Conservation (phyloP, 2,888 invertebrate species). For the Drosophila picticornis region DNA sequence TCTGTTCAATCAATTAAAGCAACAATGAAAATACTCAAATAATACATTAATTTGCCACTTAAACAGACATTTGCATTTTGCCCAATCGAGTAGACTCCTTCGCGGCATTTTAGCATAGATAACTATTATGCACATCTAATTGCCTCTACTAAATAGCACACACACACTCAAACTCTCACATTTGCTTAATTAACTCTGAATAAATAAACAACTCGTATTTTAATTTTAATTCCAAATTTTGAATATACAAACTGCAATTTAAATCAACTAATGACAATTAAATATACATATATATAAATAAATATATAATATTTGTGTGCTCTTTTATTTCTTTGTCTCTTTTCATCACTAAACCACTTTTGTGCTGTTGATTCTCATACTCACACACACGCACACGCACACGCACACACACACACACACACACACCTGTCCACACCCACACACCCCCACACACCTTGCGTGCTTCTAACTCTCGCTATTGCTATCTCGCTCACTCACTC, state of each 20-base stretch:
- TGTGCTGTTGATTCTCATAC: conserved; percentile 60
- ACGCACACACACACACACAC: conserved; percentile 18
- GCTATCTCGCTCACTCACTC: conserved; percentile 42
- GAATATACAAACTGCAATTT: conserved; percentile 27
- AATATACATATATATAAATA: neutral
- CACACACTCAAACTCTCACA: conserved; percentile 1
- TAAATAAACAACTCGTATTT: neutral
- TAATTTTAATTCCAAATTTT: conserved; percentile 13
- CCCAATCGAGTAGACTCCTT: neutral
- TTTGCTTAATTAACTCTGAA: conserved; percentile 1
- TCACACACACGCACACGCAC: conserved; percentile 19
- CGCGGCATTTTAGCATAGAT: neutral
- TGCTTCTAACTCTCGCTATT: conserved; percentile 37
- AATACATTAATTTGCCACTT: neutral
- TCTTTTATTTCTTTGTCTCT: conserved; percentile 79
- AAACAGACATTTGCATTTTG: conserved; percentile 6
- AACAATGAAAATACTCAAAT: neutral
- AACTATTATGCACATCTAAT: conserved; percentile 11
- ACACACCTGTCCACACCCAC: conserved; percentile 17
- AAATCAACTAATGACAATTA: conserved; percentile 65
- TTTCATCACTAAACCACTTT: conserved; percentile 69
- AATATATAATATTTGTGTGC: conserved; percentile 55
- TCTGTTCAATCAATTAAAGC: neutral
- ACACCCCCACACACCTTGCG: conserved; percentile 23
- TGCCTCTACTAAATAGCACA: conserved; percentile 18